Evolutionary conservation across 2,113 vertebrate species (phyloP).

Genomic region (Microcebus lehilahytsara): DNA sequence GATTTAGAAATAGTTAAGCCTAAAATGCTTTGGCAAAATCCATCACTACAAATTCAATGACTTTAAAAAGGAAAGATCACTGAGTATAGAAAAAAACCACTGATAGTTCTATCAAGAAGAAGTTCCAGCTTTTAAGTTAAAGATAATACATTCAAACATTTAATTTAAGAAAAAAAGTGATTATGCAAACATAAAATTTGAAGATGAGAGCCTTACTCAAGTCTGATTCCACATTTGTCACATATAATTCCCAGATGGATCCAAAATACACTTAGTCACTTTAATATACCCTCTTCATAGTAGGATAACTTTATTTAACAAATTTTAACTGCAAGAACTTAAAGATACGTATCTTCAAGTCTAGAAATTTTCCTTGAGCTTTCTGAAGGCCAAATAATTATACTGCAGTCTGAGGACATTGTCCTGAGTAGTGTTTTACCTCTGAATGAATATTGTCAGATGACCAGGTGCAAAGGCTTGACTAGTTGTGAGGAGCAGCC

Average conservation of each 20-base stretch:
- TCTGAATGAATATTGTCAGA: not conserved
- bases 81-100: not conserved
- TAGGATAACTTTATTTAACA: not conserved
- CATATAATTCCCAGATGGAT: not conserved
- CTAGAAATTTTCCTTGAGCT: not conserved
- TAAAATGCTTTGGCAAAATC: constrained; percentile 9
- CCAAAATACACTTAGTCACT: not conserved
- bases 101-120: not conserved
- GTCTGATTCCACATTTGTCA: not conserved
- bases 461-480: not conserved
- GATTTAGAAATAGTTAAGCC: not conserved
- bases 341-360: not conserved
- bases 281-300: not conserved
- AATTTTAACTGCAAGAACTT: not conserved
- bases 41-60: not conserved
- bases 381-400: not conserved
- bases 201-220: not conserved
- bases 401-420: not conserved
- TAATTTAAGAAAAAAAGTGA: not conserved
- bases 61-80: not conserved
- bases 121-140: not conserved
- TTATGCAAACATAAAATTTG: not conserved
- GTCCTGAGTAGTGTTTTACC: not conserved
- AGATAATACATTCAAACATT: not conserved
- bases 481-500: not conserved